phyloP scores from a whole-genome alignment of 2,797 vertebrate species.

The Lerista edwardsae region DNA sequence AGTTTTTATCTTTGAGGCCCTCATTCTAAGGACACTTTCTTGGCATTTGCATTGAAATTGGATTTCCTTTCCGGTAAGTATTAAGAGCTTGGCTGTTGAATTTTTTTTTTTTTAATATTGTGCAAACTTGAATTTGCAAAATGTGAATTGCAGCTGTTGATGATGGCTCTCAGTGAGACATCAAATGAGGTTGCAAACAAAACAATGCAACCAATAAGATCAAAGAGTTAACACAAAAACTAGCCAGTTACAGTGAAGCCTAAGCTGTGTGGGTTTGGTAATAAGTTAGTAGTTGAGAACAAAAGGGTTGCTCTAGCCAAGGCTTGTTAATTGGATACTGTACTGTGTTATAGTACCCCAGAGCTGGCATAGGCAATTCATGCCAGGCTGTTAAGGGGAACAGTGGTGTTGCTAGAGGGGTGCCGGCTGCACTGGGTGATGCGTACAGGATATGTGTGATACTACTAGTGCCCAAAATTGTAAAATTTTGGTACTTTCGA shows the following conservation, averaged over 20 bases:
- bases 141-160: background rate
- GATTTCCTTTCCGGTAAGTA: background rate
- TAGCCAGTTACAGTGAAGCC: background rate
- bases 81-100: background rate
- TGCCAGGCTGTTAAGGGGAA: background rate
- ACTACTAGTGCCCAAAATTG: no score
- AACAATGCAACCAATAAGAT: background rate
- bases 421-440: no score
- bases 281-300: background rate
- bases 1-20: background rate
- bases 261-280: background rate
- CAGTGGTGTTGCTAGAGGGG: no score
- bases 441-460: no score
- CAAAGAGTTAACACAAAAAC: background rate
- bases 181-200: background rate
- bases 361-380: background rate
- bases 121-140: background rate
- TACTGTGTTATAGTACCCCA: background rate
- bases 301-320: background rate
- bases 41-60: background rate
- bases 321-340: constrained; percentile 5
- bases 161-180: no score
- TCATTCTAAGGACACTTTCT: background rate
- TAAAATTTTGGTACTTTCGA: no score
- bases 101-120: no score